phyloP scores from a whole-genome alignment of 2,888 invertebrate genomes.

The Andrena trimmerana region DNA sequence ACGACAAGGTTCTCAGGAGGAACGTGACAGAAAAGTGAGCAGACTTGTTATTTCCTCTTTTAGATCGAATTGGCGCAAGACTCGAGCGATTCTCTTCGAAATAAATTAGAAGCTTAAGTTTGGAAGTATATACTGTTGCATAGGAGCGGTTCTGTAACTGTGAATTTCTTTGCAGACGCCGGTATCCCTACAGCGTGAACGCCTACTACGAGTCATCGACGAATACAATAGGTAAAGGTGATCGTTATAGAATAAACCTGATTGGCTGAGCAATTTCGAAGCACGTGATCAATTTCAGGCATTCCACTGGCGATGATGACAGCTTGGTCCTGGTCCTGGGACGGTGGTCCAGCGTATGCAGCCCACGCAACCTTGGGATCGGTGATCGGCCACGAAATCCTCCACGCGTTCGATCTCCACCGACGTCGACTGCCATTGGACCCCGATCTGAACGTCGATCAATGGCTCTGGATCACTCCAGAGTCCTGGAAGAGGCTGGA shows the following conservation, averaged over 20 bases:
- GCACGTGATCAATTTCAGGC: conserved; percentile 75
- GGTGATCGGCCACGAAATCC: conserved; percentile 86
- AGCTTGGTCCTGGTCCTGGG: conserved; percentile 85
- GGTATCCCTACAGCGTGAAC: conserved; percentile 85
- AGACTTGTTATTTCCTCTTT: background rate
- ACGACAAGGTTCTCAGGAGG: conserved; percentile 74
- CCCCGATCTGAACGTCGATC: conserved; percentile 78
- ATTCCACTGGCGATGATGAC: conserved; percentile 86
- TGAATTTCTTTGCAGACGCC: conserved; percentile 80
- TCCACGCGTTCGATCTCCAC: conserved; percentile 86
- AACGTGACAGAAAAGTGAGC: conserved; percentile 79
- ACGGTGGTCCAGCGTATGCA: conserved; percentile 85
- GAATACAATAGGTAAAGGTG: conserved; percentile 85
- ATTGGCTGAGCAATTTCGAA: background rate
- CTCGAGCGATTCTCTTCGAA: background rate
- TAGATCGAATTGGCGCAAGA: background rate
- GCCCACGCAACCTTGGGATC: conserved; percentile 85
- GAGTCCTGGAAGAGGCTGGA: conserved; percentile 84
- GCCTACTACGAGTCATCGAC: conserved; percentile 86
- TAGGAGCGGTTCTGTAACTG: background rate
- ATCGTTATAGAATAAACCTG: background rate
- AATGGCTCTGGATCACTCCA: conserved; percentile 84
- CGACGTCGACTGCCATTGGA: conserved; percentile 80
- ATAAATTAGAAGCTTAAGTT: too few relatives aligned
- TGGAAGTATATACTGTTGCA: too few relatives aligned